phyloP scores from a whole-genome alignment of 2,113 vertebrate species.

The Elaphurus davidianus region DNA sequence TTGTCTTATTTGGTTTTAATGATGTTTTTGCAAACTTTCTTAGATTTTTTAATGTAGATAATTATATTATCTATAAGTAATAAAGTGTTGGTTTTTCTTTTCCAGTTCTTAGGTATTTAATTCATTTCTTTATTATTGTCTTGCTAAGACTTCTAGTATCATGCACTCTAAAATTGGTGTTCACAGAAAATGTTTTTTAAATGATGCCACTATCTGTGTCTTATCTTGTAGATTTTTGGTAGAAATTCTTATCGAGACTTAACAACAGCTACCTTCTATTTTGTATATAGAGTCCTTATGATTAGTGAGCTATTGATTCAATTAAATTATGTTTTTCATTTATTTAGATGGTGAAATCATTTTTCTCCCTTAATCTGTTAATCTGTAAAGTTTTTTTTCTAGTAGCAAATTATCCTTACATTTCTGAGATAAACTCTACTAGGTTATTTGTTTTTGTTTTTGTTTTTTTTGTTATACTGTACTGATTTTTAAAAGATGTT shows the following conservation, averaged over 20 bases:
- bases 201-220: background rate
- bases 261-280: background rate
- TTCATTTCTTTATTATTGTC: background rate
- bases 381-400: background rate
- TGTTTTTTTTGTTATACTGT: background rate
- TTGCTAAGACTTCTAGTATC: background rate
- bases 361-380: background rate
- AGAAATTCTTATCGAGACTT: background rate
- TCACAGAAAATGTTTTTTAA: background rate
- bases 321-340: background rate
- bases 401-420: background rate
- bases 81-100: background rate
- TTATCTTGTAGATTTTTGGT: background rate
- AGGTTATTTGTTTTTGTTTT: background rate
- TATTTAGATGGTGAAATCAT: background rate
- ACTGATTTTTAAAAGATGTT: background rate
- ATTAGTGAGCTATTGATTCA: background rate
- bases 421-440: conserved; percentile 1
- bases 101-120: background rate
- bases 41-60: background rate
- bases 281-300: background rate
- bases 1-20: background rate
- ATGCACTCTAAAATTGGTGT: background rate
- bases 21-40: background rate
- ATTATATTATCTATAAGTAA: background rate